These are phyloP conservation scores for Stenodera caucasica DNA, from an alignment of 2,888 invertebrate species.

Conservation along the genomic window DNA sequence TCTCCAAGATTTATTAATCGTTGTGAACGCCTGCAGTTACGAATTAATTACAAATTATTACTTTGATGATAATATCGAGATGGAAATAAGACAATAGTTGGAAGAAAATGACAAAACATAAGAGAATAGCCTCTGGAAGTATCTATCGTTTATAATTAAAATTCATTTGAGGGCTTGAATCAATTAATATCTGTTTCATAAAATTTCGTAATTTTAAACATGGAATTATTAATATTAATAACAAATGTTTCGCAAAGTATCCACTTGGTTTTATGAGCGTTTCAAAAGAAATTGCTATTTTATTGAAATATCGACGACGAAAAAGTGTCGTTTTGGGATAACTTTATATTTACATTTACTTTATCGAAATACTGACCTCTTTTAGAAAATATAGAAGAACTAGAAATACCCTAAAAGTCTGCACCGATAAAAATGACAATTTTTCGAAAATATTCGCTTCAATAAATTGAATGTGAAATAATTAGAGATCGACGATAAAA, in stretches of 20 bases:
- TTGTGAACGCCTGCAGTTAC: neutral
- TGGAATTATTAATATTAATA: neutral
- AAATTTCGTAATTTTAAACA: neutral
- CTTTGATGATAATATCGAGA: neutral
- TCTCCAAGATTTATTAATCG: neutral
- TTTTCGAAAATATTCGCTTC: neutral
- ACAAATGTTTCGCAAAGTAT: too few species aligned
- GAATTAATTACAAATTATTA: slow-evolving; percentile 3
- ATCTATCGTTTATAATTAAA: slow-evolving; percentile 5
- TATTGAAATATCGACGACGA: slow-evolving; percentile 2
- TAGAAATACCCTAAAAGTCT: slow-evolving; percentile 7
- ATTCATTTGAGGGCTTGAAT: neutral
- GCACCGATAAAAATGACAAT: slow-evolving; percentile 1
- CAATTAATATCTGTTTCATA: neutral
- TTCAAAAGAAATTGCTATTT: too few species aligned
- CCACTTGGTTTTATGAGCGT: too few species aligned
- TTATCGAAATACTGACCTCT: neutral
- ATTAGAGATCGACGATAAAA: too few species aligned
- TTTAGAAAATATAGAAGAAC: slow-evolving; percentile 7
- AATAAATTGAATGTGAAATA: neutral
- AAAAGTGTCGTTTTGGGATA: slow-evolving; percentile 1
- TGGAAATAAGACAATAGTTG: neutral
- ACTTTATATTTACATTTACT: neutral
- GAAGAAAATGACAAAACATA: neutral
- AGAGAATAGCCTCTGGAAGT: neutral